phyloP scores from a whole-genome alignment of 2,888 invertebrate species.

The Apotomis capreana region DNA sequence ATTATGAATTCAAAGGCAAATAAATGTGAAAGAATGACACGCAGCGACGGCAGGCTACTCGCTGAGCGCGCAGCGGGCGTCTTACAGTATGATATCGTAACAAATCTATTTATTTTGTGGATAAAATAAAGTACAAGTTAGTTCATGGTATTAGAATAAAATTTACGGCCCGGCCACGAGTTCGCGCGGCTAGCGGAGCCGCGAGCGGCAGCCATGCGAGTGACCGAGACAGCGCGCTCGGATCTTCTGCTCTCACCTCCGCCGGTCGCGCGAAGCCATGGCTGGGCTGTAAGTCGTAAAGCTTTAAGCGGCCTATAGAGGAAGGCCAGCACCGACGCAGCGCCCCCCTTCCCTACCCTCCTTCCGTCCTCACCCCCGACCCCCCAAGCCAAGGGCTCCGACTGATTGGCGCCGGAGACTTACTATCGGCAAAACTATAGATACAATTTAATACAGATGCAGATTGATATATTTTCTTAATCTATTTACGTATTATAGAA shows the following conservation, averaged over 20 bases:
- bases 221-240: no score
- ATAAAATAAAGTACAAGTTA: constrained; percentile 70
- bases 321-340: constrained; percentile 11
- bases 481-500: constrained; percentile 10
- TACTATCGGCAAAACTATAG: neutral
- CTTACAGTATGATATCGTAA: constrained; percentile 45
- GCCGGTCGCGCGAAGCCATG: no score
- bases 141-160: constrained; percentile 55
- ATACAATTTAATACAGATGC: neutral
- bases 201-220: no score
- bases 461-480: constrained; percentile 20
- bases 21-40: neutral
- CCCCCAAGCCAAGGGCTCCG: neutral
- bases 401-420: constrained; percentile 6
- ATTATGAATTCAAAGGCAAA: no score
- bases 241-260: no score
- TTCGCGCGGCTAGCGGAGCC: no score
- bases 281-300: constrained; percentile 48
- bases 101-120: constrained; percentile 72
- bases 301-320: constrained; percentile 59
- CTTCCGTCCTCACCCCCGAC: neutral
- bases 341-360: constrained; percentile 5
- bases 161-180: constrained; percentile 27
- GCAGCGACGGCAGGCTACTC: constrained; percentile 29
- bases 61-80: constrained; percentile 51